Percentiles rank a stretch among this genome's conserved stretches.
Conservation (phyloP, 2,113 vertebrate genomes). For the Castor canadensis region DNA sequence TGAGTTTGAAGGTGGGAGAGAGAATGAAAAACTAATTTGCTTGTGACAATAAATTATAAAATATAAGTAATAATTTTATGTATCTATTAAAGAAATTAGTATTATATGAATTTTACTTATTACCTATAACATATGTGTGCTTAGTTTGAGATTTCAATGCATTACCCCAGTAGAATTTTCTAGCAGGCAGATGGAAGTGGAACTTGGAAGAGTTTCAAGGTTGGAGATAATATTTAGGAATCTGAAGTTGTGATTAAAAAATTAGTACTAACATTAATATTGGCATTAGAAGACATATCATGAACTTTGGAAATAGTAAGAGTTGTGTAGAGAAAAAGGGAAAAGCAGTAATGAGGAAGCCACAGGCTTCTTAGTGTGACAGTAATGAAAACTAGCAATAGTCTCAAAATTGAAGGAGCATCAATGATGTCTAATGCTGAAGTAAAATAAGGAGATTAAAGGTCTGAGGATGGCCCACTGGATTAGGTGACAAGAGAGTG, state of each 20-base stretch:
- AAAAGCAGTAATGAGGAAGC: not conserved
- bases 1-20: not conserved
- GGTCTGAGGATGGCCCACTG: not conserved
- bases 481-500: not conserved
- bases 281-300: not conserved
- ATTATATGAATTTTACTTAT: not conserved
- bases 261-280: not conserved
- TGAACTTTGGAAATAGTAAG: not conserved
- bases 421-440: not conserved
- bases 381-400: not conserved
- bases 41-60: not conserved
- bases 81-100: not conserved
- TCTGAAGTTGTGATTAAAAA: not conserved
- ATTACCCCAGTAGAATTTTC: not conserved
- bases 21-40: slow-evolving; percentile 35
- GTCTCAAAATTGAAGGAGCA: not conserved
- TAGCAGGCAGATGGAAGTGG: not conserved
- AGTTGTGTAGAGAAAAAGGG: not conserved
- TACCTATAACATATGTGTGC: not conserved
- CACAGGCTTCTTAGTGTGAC: not conserved
- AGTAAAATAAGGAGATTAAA: slow-evolving; percentile 11
- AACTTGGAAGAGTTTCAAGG: not conserved
- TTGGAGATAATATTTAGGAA: not conserved
- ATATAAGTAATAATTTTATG: not conserved
- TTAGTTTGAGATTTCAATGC: not conserved